Evolutionary conservation across 2,888 invertebrate species (phyloP).

Genomic region (Anthrax anthrax): DNA sequence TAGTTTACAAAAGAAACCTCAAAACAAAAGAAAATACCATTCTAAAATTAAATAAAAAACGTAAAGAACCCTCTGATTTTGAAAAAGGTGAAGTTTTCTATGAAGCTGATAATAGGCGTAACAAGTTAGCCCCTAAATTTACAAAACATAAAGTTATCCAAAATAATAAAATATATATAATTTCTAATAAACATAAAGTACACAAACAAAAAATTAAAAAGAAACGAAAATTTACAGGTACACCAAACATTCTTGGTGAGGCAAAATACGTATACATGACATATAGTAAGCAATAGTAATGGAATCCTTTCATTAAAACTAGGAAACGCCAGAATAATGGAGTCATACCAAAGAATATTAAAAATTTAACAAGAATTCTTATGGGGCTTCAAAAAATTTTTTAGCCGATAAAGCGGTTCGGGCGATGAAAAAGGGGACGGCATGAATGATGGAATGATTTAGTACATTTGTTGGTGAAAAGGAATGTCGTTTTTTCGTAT

Average conservation of each 20-base stretch:
- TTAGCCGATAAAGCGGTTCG: no score
- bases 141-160: constrained; percentile 3
- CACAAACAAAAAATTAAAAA: not conserved
- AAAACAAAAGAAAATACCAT: constrained; percentile 2
- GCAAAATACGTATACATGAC: no score
- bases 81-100: not conserved
- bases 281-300: not conserved
- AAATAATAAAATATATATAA: not conserved
- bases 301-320: not conserved
- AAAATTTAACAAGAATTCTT: no score
- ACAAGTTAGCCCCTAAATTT: constrained; percentile 4
- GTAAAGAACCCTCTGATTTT: constrained; percentile 1
- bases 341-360: no score
- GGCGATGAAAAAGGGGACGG: no score
- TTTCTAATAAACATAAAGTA: not conserved
- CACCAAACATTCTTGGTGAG: no score
- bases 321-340: not conserved
- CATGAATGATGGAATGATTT: no score
- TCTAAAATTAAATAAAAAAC: constrained; percentile 1
- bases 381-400: no score
- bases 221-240: not conserved
- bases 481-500: no score
- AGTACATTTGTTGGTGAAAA: no score
- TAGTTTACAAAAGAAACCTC: not conserved
- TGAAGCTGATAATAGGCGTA: constrained; percentile 4